phyloP scores from a whole-genome alignment of 2,113 vertebrate genomes.

The Tricholaema leucomelas region DNA sequence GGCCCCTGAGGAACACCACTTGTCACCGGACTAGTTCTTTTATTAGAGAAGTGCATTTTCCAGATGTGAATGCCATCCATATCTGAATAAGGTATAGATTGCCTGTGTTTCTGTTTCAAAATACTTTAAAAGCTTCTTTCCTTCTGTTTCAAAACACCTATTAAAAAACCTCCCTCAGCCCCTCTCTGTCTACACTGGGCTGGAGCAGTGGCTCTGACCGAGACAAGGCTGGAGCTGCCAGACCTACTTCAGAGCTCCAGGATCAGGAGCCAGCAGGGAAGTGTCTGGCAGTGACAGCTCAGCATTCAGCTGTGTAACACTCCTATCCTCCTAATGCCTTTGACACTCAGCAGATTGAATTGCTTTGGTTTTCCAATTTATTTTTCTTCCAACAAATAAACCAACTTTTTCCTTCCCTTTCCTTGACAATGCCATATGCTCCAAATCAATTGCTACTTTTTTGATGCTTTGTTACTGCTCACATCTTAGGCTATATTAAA shows the following conservation, averaged over 20 bases:
- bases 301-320: slow-evolving; percentile 40
- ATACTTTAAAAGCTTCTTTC: not conserved
- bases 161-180: not conserved
- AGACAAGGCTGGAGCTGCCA: not conserved
- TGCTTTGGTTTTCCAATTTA: slow-evolving; percentile 49
- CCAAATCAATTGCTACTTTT: slow-evolving; percentile 50
- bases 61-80: not conserved
- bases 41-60: not conserved
- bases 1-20: too few relatives aligned
- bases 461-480: slow-evolving; percentile 27
- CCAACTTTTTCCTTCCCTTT: not conserved
- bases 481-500: slow-evolving; percentile 32
- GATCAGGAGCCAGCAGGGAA: not conserved
- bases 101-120: not conserved
- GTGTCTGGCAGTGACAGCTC: slow-evolving; percentile 25
- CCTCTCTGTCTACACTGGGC: not conserved
- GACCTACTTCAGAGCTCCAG: not conserved
- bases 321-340: slow-evolving; percentile 50
- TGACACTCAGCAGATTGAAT: slow-evolving; percentile 53
- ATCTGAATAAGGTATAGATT: not conserved
- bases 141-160: not conserved
- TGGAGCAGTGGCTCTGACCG: not conserved
- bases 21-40: too few relatives aligned
- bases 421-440: slow-evolving; percentile 63
- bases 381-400: slow-evolving; percentile 59